Evolutionary conservation across 2,888 invertebrate genomes (phyloP).

Genomic region (Torymus texanus): DNA sequence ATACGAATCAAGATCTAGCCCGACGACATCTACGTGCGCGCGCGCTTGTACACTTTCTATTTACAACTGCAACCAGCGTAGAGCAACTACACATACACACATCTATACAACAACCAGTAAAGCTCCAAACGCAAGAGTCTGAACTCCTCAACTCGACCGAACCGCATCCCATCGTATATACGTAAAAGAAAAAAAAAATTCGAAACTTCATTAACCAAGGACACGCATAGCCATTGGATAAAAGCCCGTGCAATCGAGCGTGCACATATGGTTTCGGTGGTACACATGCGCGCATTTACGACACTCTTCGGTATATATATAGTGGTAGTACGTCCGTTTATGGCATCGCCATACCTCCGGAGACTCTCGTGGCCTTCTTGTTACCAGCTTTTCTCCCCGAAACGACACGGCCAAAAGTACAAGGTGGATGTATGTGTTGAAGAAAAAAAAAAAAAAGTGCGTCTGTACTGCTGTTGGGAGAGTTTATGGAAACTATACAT

Average conservation of each 20-base stretch:
- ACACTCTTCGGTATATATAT: neutral
- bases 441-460: too few relatives aligned
- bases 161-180: too few relatives aligned
- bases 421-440: too few relatives aligned
- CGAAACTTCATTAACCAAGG: constrained; percentile 15
- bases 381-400: too few relatives aligned
- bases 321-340: constrained; percentile 1
- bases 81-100: too few relatives aligned
- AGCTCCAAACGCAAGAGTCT: too few relatives aligned
- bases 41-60: constrained; percentile 23
- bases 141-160: too few relatives aligned
- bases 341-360: neutral
- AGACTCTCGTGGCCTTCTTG: too few relatives aligned
- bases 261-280: constrained; percentile 34
- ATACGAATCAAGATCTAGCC: constrained; percentile 14
- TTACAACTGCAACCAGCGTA: constrained; percentile 2
- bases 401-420: too few relatives aligned
- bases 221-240: neutral
- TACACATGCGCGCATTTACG: constrained; percentile 18
- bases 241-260: constrained; percentile 32
- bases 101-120: too few relatives aligned
- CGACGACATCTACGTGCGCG: constrained; percentile 26
- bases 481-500: too few relatives aligned
- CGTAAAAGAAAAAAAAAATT: neutral
- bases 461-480: too few relatives aligned